Evolutionary conservation across 2,888 invertebrate genomes (phyloP).

Genomic region (Ditula angustiorana): DNA sequence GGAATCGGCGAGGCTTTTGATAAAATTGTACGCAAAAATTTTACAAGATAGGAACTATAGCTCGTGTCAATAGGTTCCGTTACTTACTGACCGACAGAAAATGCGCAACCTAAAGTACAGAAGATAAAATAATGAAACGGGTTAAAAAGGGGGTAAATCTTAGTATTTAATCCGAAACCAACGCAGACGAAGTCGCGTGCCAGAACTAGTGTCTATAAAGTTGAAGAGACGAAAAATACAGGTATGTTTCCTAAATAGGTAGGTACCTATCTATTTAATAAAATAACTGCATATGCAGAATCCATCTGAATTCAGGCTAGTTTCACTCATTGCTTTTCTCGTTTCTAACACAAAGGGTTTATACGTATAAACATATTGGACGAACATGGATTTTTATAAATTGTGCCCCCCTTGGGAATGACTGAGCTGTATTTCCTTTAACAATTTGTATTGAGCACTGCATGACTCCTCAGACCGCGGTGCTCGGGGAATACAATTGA

Average conservation of each 20-base stretch:
- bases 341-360: slow-evolving; percentile 56
- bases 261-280: too few species aligned
- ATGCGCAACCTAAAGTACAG: too few species aligned
- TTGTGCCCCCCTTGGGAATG: slow-evolving; percentile 56
- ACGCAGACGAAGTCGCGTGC: too few species aligned
- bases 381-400: slow-evolving; percentile 62
- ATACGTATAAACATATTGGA: slow-evolving; percentile 53
- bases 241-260: too few species aligned
- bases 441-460: slow-evolving; percentile 47
- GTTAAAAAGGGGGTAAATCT: too few species aligned
- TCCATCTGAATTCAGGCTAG: not conserved
- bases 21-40: not conserved
- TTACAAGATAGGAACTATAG: not conserved
- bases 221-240: too few species aligned
- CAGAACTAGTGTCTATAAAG: too few species aligned
- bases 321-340: not conserved
- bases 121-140: too few species aligned
- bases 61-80: too few species aligned
- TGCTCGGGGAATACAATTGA: slow-evolving; percentile 23
- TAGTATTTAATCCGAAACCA: too few species aligned
- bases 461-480: slow-evolving; percentile 21
- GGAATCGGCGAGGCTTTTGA: not conserved
- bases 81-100: too few species aligned
- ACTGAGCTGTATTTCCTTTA: slow-evolving; percentile 48
- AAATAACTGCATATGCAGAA: not conserved